A percentile compares a stretch with the other conserved stretches of the same genome.
Conservation (phyloP, 2,888 invertebrate species). For the Brenthis daphne region DNA sequence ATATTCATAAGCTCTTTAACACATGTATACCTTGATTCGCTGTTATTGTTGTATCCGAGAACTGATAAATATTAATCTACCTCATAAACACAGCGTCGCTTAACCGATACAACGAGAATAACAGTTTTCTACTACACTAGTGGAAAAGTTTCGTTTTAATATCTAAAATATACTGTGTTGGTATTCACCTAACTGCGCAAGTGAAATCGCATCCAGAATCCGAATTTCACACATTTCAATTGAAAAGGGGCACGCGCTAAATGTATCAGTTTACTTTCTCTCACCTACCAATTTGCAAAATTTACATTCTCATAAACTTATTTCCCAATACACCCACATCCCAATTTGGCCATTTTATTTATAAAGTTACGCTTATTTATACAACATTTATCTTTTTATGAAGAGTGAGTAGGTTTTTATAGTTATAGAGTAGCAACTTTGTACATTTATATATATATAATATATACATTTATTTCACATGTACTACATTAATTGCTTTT, state of each 20-base stretch:
- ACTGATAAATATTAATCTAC: slow-evolving; percentile 70
- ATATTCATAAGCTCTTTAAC: slow-evolving; percentile 68
- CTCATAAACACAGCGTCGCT: slow-evolving; percentile 51
- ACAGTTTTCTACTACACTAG: slow-evolving; percentile 48
- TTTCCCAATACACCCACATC: slow-evolving; percentile 31
- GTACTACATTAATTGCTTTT: too few relatives aligned
- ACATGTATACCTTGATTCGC: slow-evolving; percentile 61
- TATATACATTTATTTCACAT: too few relatives aligned
- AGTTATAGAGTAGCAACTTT: background rate
- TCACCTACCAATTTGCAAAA: slow-evolving; percentile 55
- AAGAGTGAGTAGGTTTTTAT: slow-evolving; percentile 3
- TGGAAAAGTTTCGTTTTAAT: slow-evolving; percentile 51
- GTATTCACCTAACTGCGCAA: slow-evolving; percentile 44
- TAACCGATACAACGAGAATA: slow-evolving; percentile 48
- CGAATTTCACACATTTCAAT: slow-evolving; percentile 58
- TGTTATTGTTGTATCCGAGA: slow-evolving; percentile 60
- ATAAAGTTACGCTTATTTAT: background rate
- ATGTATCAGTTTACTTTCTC: slow-evolving; percentile 63
- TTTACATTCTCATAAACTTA: slow-evolving; percentile 50
- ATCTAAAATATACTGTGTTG: slow-evolving; percentile 14
- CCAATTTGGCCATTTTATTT: background rate
- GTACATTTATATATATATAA: background rate
- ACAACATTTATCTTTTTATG: slow-evolving; percentile 1
- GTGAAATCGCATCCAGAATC: slow-evolving; percentile 61
- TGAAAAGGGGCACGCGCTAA: slow-evolving; percentile 58